These are phyloP conservation scores for Chydorus sphaericus DNA, from an alignment of 2,888 invertebrate genomes.

Conservation along the genomic window DNA sequence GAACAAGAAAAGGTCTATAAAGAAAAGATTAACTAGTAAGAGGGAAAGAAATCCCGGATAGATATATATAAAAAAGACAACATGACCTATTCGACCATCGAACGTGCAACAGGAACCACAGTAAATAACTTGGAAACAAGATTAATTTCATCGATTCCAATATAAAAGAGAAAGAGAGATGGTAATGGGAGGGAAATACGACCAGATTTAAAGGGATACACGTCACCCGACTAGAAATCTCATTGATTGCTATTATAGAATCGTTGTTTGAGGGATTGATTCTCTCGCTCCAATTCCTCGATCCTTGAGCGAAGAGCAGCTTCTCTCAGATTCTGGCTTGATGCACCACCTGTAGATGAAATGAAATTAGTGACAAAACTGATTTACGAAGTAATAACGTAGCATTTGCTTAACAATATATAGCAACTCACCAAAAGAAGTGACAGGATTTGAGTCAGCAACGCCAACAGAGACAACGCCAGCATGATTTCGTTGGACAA, in stretches of 20 bases:
- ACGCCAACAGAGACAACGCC: background rate
- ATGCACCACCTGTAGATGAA: background rate
- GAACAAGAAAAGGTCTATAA: background rate
- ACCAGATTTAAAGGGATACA: background rate
- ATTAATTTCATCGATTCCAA: background rate
- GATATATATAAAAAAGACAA: background rate
- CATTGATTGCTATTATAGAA: background rate
- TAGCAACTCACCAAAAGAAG: background rate
- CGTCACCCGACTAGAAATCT: constrained; percentile 1
- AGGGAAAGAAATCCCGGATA: background rate
- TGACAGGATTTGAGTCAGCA: background rate
- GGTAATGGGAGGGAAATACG: no score
- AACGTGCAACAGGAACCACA: background rate
- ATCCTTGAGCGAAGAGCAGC: background rate
- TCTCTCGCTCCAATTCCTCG: background rate
- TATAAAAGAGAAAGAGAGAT: background rate
- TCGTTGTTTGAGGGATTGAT: background rate
- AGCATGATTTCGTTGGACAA: background rate
- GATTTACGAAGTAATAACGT: no score
- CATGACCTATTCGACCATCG: background rate
- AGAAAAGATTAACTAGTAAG: no score
- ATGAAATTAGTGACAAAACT: no score
- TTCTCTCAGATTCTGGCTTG: background rate
- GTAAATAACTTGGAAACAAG: background rate
- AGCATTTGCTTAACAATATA: background rate